phyloP scores from a whole-genome alignment of 2,797 vertebrate species.

The Urophycis tenuis region DNA sequence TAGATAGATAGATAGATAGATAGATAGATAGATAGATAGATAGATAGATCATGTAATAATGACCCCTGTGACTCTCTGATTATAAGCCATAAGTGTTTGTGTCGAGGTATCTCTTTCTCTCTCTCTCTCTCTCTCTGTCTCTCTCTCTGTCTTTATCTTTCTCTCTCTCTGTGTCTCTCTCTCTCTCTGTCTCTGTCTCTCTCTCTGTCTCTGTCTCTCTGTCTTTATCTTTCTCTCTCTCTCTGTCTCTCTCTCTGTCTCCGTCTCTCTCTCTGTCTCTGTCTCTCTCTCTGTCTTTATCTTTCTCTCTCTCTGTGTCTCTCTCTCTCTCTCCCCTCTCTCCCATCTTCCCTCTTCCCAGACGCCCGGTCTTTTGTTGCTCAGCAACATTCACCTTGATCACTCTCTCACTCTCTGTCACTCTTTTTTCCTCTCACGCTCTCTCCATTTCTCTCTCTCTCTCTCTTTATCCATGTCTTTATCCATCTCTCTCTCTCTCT shows the following conservation, averaged over 20 bases:
- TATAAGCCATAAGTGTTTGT: constrained; percentile 20
- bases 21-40: neutral
- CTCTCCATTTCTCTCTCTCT: constrained; percentile 5
- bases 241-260: neutral
- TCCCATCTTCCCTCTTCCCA: constrained; percentile 34
- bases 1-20: neutral
- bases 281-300: constrained; percentile 7
- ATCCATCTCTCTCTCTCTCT: constrained; percentile 8
- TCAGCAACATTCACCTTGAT: too few relatives aligned
- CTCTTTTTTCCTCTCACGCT: neutral
- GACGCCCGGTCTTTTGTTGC: too few relatives aligned
- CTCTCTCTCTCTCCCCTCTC: neutral
- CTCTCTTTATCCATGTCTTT: too few relatives aligned
- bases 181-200: neutral
- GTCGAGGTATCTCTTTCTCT: neutral
- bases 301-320: too few relatives aligned
- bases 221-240: neutral
- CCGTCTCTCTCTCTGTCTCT: neutral
- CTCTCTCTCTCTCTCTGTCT: neutral
- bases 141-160: neutral
- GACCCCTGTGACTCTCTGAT: constrained; percentile 19
- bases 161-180: neutral
- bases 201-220: neutral
- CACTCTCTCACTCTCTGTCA: neutral
- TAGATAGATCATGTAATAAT: constrained; percentile 11